Evolutionary conservation across 1,140 invertebrate species (phyloP).

Genomic region (Drosophila setifemur): DNA sequence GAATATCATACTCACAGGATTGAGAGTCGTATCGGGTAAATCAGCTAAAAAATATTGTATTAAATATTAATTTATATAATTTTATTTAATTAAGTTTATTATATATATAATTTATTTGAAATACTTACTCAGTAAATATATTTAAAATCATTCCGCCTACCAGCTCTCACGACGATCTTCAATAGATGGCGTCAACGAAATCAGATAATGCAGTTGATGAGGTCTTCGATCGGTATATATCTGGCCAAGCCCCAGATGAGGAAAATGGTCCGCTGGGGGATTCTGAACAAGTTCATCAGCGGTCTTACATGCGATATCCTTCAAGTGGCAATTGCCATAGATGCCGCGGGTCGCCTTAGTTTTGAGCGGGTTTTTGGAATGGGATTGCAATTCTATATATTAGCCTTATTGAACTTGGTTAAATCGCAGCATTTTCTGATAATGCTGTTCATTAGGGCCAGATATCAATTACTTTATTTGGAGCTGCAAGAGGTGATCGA

Average conservation of each 20-base stretch:
- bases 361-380: neutral
- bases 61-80: too few relatives aligned
- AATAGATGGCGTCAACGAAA: neutral
- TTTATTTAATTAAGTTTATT: neutral
- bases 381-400: neutral
- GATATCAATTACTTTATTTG: constrained; percentile 10
- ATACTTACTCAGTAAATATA: too few relatives aligned
- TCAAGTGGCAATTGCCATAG: neutral
- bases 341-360: neutral
- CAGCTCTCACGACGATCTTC: neutral
- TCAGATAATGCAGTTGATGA: neutral
- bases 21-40: neutral
- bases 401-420: neutral
- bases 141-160: too few relatives aligned
- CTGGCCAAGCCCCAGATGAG: neutral
- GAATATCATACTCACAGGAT: neutral
- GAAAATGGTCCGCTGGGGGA: neutral
- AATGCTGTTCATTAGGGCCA: neutral
- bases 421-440: constrained; percentile 7
- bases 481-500: constrained; percentile 8
- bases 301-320: neutral
- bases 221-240: too few relatives aligned
- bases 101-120: too few relatives aligned
- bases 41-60: neutral
- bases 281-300: constrained; percentile 4